phyloP scores from a whole-genome alignment of 2,113 vertebrate species.

The Hoplias malabaricus region DNA sequence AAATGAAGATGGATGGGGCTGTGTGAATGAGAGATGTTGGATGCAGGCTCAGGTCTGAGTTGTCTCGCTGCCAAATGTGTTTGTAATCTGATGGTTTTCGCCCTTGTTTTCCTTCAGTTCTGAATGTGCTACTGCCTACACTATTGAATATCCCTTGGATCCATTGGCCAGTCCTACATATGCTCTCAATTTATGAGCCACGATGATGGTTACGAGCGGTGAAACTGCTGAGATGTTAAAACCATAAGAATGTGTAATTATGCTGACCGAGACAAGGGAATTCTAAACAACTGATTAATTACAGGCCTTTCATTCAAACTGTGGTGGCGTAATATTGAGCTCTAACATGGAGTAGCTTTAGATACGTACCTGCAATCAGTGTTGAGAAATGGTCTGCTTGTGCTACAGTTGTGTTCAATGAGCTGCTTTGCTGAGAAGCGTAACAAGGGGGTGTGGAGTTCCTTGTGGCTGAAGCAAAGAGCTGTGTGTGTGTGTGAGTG shows the following conservation, averaged over 20 bases:
- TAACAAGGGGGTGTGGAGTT: conserved; percentile 47
- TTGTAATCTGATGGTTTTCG: conserved; percentile 10
- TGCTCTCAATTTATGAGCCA: conserved; percentile 25
- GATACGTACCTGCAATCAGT: neutral
- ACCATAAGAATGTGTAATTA: conserved; percentile 24
- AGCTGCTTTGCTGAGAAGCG: neutral
- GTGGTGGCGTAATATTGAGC: neutral
- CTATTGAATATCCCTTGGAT: neutral
- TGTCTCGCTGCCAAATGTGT: conserved; percentile 5
- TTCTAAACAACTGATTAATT: conserved; percentile 24
- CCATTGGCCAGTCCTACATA: neutral
- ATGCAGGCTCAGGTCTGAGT: conserved; percentile 11
- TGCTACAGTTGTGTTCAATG: neutral
- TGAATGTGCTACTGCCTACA: neutral
- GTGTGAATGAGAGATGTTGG: conserved; percentile 7
- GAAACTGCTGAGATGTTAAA: conserved; percentile 1
- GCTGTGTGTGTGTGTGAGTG: conserved; percentile 22
- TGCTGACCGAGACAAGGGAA: neutral
- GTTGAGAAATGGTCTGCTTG: neutral
- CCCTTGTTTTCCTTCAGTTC: neutral
- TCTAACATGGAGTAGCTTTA: neutral
- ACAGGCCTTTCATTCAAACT: neutral
- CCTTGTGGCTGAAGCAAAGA: neutral
- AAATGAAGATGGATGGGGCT: conserved; percentile 5
- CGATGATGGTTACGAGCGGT: conserved; percentile 5